Evolutionary conservation across 2,113 vertebrate genomes (phyloP).

Genomic region (Heteronetta atricapilla): DNA sequence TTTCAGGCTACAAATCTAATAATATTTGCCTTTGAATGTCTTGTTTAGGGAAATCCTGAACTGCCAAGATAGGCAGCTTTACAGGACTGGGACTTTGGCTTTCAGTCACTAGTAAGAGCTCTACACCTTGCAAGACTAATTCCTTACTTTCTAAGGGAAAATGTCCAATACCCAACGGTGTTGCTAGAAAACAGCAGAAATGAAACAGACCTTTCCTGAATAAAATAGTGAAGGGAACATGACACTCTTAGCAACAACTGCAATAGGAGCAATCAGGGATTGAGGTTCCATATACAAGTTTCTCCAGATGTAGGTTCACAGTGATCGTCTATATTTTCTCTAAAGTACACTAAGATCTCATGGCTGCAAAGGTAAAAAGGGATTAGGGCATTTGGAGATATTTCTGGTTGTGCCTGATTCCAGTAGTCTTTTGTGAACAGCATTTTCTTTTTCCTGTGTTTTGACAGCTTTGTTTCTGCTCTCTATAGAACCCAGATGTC

Average conservation of each 20-base stretch:
- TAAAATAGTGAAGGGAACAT: neutral
- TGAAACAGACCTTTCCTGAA: neutral
- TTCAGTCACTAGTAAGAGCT: neutral
- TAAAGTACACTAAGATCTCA: neutral
- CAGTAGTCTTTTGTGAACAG: neutral
- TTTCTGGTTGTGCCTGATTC: neutral
- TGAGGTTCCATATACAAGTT: neutral
- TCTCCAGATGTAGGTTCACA: neutral
- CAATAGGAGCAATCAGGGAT: neutral
- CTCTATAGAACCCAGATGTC: neutral
- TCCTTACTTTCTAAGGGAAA: neutral
- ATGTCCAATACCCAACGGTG: neutral
- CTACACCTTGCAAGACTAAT: neutral
- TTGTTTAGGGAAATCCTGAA: constrained; percentile 10
- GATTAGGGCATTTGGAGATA: neutral
- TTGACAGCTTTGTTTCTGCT: neutral
- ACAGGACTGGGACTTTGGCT: neutral
- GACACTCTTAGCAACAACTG: neutral
- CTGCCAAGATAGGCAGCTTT: neutral
- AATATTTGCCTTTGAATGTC: neutral
- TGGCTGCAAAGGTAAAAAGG: neutral
- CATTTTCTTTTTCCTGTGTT: neutral
- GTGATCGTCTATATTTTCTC: neutral
- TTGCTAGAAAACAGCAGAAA: neutral
- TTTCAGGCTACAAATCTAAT: neutral